These are phyloP conservation scores for Propsilocerus akamusi DNA, from an alignment of 1,140 invertebrate species.

Conservation along the genomic window DNA sequence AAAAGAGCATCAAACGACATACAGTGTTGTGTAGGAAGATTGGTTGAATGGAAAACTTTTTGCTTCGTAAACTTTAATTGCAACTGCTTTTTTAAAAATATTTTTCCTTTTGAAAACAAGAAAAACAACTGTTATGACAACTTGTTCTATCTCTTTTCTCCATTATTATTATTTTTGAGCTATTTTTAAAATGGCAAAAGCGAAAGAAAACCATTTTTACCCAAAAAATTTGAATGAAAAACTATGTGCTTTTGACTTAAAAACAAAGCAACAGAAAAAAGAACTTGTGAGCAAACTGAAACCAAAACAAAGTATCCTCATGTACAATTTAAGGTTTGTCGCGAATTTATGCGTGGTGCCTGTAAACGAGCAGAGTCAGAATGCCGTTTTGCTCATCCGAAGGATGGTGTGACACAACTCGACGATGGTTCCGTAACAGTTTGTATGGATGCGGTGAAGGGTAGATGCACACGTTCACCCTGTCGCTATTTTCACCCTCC, in stretches of 20 bases:
- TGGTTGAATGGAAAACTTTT: not conserved
- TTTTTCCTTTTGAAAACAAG: too few relatives aligned
- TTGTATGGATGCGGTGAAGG: slow-evolving; percentile 98
- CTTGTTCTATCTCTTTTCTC: too few relatives aligned
- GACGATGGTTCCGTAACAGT: slow-evolving; percentile 93
- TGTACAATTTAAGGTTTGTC: slow-evolving; percentile 85
- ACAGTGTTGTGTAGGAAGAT: not conserved
- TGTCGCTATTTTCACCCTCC: slow-evolving; percentile 95
- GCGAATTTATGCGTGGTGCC: slow-evolving; percentile 92
- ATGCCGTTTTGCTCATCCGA: slow-evolving; percentile 95
- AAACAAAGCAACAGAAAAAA: too few relatives aligned
- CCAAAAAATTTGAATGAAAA: too few relatives aligned
- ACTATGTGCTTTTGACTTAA: too few relatives aligned
- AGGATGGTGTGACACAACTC: slow-evolving; percentile 79
- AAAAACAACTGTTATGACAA: too few relatives aligned
- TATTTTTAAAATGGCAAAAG: too few relatives aligned
- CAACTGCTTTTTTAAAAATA: too few relatives aligned
- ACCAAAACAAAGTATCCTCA: too few relatives aligned
- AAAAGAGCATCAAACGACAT: not conserved
- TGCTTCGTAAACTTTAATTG: not conserved
- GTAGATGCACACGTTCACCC: slow-evolving; percentile 86
- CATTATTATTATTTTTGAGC: too few relatives aligned
- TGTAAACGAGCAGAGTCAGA: slow-evolving; percentile 89
- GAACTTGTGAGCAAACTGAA: too few relatives aligned
- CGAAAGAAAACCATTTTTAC: too few relatives aligned